These are phyloP conservation scores for Setophaga kirtlandii DNA, from an alignment of 2,113 vertebrate genomes.

Conservation along the genomic window DNA sequence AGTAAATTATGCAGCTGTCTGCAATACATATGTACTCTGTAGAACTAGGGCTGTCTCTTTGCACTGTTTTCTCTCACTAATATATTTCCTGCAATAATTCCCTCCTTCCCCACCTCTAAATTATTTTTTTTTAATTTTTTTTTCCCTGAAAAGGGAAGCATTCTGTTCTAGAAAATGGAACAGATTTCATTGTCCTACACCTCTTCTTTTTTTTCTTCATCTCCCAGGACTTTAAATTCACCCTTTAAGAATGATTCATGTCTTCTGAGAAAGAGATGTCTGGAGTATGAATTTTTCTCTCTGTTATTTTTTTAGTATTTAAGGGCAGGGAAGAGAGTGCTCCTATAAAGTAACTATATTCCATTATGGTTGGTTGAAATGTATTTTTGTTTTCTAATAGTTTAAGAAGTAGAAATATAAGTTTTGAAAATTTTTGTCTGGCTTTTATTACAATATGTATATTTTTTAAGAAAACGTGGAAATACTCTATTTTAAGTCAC, in stretches of 20 bases:
- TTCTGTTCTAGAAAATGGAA: neutral
- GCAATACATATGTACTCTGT: neutral
- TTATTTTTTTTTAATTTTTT: neutral
- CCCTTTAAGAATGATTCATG: neutral
- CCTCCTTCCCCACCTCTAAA: neutral
- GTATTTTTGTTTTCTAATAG: neutral
- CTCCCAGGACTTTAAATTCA: neutral
- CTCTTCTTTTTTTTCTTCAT: neutral
- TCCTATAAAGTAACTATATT: neutral
- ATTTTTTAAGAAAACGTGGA: neutral
- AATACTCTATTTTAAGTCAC: neutral
- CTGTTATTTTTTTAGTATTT: neutral
- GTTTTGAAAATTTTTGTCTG: neutral
- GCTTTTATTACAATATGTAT: neutral
- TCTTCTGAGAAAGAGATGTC: neutral
- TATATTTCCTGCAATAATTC: neutral
- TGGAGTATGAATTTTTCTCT: neutral
- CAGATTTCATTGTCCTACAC: neutral
- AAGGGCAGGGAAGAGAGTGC: neutral
- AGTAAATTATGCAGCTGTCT: slow-evolving; percentile 19
- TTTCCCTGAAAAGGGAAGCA: neutral
- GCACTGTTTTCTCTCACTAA: neutral
- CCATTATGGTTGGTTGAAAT: neutral
- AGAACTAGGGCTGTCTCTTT: neutral
- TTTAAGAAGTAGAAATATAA: neutral